Conservation (phyloP, 2,113 vertebrate genomes). For the Ameiurus melas region DNA sequence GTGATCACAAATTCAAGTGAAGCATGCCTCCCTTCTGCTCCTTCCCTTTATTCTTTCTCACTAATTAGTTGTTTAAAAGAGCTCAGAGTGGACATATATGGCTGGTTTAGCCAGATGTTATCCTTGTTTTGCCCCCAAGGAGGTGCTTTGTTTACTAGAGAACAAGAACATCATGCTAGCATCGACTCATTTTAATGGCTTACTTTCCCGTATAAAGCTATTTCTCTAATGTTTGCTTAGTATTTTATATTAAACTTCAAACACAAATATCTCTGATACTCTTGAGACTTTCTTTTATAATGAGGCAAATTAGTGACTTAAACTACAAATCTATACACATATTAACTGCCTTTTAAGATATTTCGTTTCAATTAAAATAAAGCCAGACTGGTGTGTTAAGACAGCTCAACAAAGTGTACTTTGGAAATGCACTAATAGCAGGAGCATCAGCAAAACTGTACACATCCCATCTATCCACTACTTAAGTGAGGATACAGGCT, state of each 20-base stretch:
- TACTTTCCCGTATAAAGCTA: slow-evolving; percentile 54
- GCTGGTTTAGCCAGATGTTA: slow-evolving; percentile 73
- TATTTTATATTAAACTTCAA: neutral
- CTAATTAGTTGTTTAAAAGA: slow-evolving; percentile 72
- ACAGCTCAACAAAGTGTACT: slow-evolving; percentile 2
- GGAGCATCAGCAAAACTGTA: slow-evolving; percentile 54
- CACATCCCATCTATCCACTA: slow-evolving; percentile 46
- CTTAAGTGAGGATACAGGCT: slow-evolving; percentile 57
- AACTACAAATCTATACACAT: slow-evolving; percentile 6
- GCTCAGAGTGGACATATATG: slow-evolving; percentile 66
- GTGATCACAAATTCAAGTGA: slow-evolving; percentile 57
- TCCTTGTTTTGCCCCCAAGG: slow-evolving; percentile 64
- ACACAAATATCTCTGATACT: neutral
- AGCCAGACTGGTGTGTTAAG: neutral
- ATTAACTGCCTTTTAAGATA: neutral
- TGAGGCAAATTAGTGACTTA: slow-evolving; percentile 26
- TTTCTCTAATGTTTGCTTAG: slow-evolving; percentile 16
- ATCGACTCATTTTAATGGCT: slow-evolving; percentile 54
- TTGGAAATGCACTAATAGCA: slow-evolving; percentile 49
- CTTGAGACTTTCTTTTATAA: slow-evolving; percentile 1
- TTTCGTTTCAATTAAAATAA: neutral
- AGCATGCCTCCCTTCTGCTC: slow-evolving; percentile 43
- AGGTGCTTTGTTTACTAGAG: slow-evolving; percentile 70
- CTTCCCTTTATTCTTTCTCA: slow-evolving; percentile 64
- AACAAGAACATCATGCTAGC: slow-evolving; percentile 67